phyloP scores from a whole-genome alignment of 2,113 vertebrate species.

The Uria lomvia region DNA sequence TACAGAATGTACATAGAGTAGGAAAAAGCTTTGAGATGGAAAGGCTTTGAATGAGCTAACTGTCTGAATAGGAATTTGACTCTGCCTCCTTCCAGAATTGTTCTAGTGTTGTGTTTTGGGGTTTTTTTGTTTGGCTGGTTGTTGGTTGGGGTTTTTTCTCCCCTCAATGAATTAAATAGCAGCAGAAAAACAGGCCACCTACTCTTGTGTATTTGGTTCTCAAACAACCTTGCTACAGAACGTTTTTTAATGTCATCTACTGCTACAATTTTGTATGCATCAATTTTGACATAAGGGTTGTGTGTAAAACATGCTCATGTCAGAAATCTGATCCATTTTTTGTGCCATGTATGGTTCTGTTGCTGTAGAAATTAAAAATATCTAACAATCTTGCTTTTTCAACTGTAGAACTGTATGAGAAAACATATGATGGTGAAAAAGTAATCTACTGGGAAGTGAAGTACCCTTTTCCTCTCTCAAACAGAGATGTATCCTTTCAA shows the following conservation, averaged over 20 bases:
- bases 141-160: neutral
- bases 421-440: slow-evolving; percentile 71
- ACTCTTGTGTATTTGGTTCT: neutral
- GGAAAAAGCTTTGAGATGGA: neutral
- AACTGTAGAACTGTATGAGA: slow-evolving; percentile 72
- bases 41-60: neutral
- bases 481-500: slow-evolving; percentile 95
- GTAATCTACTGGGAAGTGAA: slow-evolving; percentile 93
- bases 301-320: neutral
- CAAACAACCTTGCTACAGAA: neutral
- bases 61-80: neutral
- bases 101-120: neutral
- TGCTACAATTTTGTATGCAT: neutral
- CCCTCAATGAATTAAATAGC: neutral
- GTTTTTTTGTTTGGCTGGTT: neutral
- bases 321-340: neutral
- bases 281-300: neutral
- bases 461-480: slow-evolving; percentile 88
- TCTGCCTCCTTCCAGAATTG: neutral
- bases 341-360: neutral
- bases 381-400: neutral
- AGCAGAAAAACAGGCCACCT: neutral
- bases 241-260: neutral
- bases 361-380: neutral
- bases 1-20: neutral